phyloP scores from a whole-genome alignment of 2,113 vertebrate genomes.

The Barnardius zonarius region DNA sequence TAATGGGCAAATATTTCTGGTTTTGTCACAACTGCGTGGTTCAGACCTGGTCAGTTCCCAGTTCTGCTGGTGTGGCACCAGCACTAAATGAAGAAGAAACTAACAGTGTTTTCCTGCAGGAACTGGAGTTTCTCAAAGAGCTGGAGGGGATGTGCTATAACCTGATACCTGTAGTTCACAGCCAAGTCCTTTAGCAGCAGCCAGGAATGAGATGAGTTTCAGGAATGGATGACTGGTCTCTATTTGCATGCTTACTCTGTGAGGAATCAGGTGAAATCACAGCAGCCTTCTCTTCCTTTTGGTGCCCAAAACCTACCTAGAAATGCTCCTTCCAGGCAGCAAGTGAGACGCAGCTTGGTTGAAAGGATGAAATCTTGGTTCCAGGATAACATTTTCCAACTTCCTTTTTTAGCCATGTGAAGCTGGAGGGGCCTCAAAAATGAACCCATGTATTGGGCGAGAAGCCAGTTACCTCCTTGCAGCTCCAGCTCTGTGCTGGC shows the following conservation, averaged over 20 bases:
- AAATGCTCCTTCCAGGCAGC: not conserved
- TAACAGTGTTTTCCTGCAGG: not conserved
- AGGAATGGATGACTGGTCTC: not conserved
- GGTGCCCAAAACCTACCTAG: not conserved
- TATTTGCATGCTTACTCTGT: fast-evolving
- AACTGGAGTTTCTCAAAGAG: not conserved
- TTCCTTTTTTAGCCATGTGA: constrained; percentile 47
- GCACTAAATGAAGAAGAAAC: not conserved
- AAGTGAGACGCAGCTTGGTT: not conserved
- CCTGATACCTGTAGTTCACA: not conserved
- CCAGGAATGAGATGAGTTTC: fast-evolving
- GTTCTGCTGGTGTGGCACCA: not conserved
- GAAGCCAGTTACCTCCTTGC: constrained; percentile 23
- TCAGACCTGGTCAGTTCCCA: not conserved
- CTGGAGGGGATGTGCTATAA: not conserved
- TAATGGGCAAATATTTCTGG: not conserved
- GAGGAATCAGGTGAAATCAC: not conserved
- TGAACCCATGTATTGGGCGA: not conserved
- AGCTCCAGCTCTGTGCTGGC: not conserved
- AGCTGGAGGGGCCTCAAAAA: constrained; percentile 29
- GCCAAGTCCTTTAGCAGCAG: not conserved
- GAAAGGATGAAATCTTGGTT: not conserved
- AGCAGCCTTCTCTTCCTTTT: not conserved
- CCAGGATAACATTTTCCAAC: not conserved
- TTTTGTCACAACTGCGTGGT: not conserved